Conservation (phyloP, 2,888 invertebrate genomes). For the Hirtodrosophila cameraria region DNA sequence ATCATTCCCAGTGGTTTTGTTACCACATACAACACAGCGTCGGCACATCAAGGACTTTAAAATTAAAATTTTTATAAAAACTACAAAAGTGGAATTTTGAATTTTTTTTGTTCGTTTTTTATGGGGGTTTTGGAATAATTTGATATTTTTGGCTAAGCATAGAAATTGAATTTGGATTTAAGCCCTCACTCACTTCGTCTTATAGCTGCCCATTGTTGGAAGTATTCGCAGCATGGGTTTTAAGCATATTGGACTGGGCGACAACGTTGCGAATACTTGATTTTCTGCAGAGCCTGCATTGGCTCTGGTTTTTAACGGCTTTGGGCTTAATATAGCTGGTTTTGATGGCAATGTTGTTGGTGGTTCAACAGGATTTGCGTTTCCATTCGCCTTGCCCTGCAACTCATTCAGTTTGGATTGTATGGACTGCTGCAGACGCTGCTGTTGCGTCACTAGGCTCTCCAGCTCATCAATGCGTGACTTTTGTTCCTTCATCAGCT, state of each 20-base stretch:
- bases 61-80: neutral
- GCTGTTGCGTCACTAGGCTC: slow-evolving; percentile 43
- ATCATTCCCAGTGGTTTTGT: slow-evolving; percentile 12
- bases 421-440: slow-evolving; percentile 45
- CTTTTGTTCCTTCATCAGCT: slow-evolving; percentile 24
- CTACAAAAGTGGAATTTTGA: too few species aligned
- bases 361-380: neutral
- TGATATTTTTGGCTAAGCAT: too few species aligned
- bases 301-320: neutral
- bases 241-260: neutral
- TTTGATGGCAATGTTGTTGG: too few species aligned
- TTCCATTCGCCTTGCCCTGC: slow-evolving; percentile 5
- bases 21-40: slow-evolving; percentile 66
- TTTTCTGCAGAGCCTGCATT: neutral
- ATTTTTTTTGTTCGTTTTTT: neutral
- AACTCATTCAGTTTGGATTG: slow-evolving; percentile 54
- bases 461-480: slow-evolving; percentile 48
- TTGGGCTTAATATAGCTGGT: too few species aligned
- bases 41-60: slow-evolving; percentile 54
- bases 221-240: neutral
- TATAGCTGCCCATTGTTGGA: slow-evolving; percentile 13
- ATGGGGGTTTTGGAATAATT: neutral
- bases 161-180: neutral
- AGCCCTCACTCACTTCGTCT: slow-evolving; percentile 22
- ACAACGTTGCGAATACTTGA: too few species aligned